Evolutionary conservation across 2,797 vertebrate species (phyloP), one percentile per base, ranked within the genome.

Genomic region (Pipistrellus pipistrellus): DNA sequence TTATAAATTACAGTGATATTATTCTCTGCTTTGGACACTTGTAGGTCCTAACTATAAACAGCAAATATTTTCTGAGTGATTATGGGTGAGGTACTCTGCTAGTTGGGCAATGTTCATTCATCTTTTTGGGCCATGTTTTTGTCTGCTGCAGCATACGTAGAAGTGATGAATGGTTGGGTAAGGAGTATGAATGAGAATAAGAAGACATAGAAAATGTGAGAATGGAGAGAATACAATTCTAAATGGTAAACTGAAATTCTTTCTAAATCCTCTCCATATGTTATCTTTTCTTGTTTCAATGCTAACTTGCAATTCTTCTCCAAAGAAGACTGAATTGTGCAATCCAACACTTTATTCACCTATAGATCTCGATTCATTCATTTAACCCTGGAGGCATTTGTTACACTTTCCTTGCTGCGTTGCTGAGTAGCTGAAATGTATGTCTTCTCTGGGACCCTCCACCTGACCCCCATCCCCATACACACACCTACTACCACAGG

Each of bases 401-500:
- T 18, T 12, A n/a, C 1, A 8, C 32, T 77, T 44, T 85, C n/a
- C 66, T 88, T 30, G 30, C 6, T 32, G 8, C 7, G 17, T 8
- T 96, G 20, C 15, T 2, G 7, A 71, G 44, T 48, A 44, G 25
- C 66, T n/a, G 2, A 27, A 51, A 41, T 9, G 1, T 23, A 2
- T 21, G 66, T 6, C 35, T 59, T 27, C 0, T 44, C 4, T 5
- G 25, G 1, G n/a, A 20, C 32, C 44, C 25, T 27, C 4, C 14
- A 62, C 41, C n/a, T 15, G 6, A 4, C 17, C 30, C 3, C 13
- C 8, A 0, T 25, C 21, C 6, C 32, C 2, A 6, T 0, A 2
- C 35, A 95, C 87, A 55, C 96, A 98, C 98, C 98, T 98, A 98
- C 97, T 77, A 98, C 97, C 69, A 98, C 98, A 11, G 98, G 98